phyloP scores from a whole-genome alignment of 92 coral and sea anemone genomes.

The Siderastrea radians region DNA sequence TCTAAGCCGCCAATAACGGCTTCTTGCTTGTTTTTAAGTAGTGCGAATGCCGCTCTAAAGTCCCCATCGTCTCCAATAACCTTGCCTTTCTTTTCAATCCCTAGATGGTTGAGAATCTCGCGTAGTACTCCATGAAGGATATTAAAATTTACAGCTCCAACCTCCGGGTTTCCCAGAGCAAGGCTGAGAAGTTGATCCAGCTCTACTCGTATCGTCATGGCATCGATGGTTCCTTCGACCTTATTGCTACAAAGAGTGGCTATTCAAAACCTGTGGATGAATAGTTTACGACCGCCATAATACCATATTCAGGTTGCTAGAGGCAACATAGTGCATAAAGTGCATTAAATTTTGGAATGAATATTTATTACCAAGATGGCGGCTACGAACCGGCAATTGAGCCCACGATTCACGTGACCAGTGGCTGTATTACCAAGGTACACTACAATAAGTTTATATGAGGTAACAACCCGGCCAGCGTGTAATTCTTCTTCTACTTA shows the following conservation, averaged over 20 bases:
- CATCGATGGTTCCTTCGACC: background rate
- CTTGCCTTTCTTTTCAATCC: slow-evolving; percentile 86
- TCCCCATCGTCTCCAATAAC: slow-evolving; percentile 84
- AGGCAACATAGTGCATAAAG: slow-evolving; percentile 56
- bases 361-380: slow-evolving; percentile 4
- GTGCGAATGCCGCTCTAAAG: slow-evolving; percentile 82
- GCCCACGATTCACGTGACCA: background rate
- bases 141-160: slow-evolving; percentile 97
- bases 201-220: slow-evolving; percentile 88
- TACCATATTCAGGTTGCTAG: slow-evolving; percentile 74
- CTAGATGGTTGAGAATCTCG: slow-evolving; percentile 91
- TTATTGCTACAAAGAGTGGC: slow-evolving; percentile 33
- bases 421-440: background rate
- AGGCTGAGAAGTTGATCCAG: slow-evolving; percentile 86
- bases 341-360: background rate
- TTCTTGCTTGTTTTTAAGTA: slow-evolving; percentile 63
- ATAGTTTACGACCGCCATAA: slow-evolving; percentile 66
- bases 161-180: slow-evolving; percentile 95
- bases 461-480: too few relatives aligned
- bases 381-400: background rate
- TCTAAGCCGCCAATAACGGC: slow-evolving; percentile 24
- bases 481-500: too few relatives aligned
- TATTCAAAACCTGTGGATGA: slow-evolving; percentile 48
- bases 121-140: slow-evolving; percentile 93
- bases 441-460: too few relatives aligned